Conservation (phyloP, 2,888 invertebrate species). For the Phragmatobia fuliginosa region DNA sequence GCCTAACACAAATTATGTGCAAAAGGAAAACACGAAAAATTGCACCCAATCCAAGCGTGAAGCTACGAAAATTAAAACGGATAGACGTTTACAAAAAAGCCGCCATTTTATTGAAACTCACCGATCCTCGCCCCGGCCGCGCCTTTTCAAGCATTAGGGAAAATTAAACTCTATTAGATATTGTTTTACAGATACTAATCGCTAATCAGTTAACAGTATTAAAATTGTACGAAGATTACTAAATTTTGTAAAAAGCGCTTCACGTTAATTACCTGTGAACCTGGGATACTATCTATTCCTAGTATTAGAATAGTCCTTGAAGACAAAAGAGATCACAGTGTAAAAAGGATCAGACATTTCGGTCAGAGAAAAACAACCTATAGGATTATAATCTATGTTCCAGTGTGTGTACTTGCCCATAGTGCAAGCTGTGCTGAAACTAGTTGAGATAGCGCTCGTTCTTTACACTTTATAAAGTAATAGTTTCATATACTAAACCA, state of each 20-base stretch:
- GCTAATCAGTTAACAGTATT: slow-evolving; percentile 7
- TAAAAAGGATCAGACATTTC: background rate
- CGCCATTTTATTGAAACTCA: slow-evolving; percentile 80
- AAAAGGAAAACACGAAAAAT: slow-evolving; percentile 46
- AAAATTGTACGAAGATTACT: background rate
- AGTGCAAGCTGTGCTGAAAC: background rate
- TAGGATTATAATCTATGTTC: background rate
- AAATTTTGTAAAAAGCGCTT: background rate
- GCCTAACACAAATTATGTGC: slow-evolving; percentile 34
- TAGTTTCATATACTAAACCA: background rate
- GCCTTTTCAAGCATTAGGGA: slow-evolving; percentile 80
- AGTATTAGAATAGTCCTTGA: background rate
- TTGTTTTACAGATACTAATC: slow-evolving; percentile 7
- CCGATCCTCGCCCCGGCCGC: slow-evolving; percentile 89
- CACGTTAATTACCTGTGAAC: background rate
- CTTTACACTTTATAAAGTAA: background rate
- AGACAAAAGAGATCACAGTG: background rate
- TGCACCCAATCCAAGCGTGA: slow-evolving; percentile 74
- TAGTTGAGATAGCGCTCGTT: background rate
- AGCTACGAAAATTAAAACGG: slow-evolving; percentile 56
- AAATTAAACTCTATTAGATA: slow-evolving; percentile 67
- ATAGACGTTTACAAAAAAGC: slow-evolving; percentile 63
- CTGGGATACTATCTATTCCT: background rate
- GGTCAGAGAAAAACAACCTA: background rate
- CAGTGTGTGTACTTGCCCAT: background rate